Evolutionary conservation across 2,888 invertebrate genomes (phyloP).

Genomic region (Psylliodes chrysocephalus): DNA sequence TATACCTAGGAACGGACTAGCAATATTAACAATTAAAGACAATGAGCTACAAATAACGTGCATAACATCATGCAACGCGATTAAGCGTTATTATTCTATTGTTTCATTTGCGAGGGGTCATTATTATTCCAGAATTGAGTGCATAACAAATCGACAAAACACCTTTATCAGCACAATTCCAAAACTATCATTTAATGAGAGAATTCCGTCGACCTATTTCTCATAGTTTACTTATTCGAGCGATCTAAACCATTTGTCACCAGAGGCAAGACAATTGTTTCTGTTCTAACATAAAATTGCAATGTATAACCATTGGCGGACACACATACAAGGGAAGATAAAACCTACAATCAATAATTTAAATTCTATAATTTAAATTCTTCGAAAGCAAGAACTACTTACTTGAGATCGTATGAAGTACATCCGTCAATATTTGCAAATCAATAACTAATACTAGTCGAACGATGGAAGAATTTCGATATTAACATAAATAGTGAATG

Average conservation of each 20-base stretch:
- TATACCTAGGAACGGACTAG: background rate
- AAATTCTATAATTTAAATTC: too few relatives aligned
- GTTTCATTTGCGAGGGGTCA: background rate
- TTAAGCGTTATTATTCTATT: constrained; percentile 16
- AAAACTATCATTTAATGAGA: constrained; percentile 22
- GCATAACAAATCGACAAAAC: constrained; percentile 21
- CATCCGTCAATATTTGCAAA: too few relatives aligned
- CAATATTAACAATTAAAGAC: constrained; percentile 13
- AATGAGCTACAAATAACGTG: constrained; percentile 13
- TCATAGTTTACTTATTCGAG: constrained; percentile 27
- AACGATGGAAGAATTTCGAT: too few relatives aligned
- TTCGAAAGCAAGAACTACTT: too few relatives aligned
- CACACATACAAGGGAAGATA: background rate
- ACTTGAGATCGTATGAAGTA: too few relatives aligned
- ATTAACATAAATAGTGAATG: too few relatives aligned
- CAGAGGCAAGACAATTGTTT: constrained; percentile 35
- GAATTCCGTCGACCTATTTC: constrained; percentile 26
- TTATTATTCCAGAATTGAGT: constrained; percentile 14
- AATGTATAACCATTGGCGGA: constrained; percentile 4
- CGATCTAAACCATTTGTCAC: constrained; percentile 35
- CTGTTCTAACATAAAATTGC: constrained; percentile 34
- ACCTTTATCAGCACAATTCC: constrained; percentile 19
- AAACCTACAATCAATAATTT: too few relatives aligned
- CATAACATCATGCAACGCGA: constrained; percentile 8
- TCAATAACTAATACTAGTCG: too few relatives aligned